A percentile compares a stretch with the other conserved stretches of the same genome.
phyloP scores from a whole-genome alignment of 2,888 invertebrate species.

The Lithosia quadra region DNA sequence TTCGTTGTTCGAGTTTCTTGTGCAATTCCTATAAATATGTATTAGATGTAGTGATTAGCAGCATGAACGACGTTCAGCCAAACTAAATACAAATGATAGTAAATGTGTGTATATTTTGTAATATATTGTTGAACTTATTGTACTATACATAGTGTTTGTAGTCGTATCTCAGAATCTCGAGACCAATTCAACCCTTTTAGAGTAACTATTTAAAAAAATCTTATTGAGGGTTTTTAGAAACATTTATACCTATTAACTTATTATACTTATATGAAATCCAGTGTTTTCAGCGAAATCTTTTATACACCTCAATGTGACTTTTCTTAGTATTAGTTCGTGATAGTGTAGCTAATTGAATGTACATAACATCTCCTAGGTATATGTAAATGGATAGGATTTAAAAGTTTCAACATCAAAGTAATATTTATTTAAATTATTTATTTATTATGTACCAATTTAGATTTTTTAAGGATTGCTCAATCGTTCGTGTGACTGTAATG shows the following conservation, averaged over 20 bases:
- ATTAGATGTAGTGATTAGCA: slow-evolving; percentile 38
- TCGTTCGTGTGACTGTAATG: slow-evolving; percentile 65
- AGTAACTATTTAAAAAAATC: slow-evolving; percentile 71
- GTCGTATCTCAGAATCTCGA: slow-evolving; percentile 80
- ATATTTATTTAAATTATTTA: slow-evolving; percentile 56
- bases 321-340: slow-evolving; percentile 73
- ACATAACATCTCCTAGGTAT: slow-evolving; percentile 47
- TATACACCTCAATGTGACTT: slow-evolving; percentile 80
- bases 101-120: slow-evolving; percentile 81
- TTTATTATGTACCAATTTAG: slow-evolving; percentile 63
- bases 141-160: slow-evolving; percentile 75
- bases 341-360: slow-evolving; percentile 69
- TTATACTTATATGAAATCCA: slow-evolving; percentile 77
- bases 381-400: slow-evolving; percentile 58
- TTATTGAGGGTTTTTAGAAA: slow-evolving; percentile 81
- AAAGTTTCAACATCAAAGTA: slow-evolving; percentile 48
- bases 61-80: slow-evolving; percentile 53
- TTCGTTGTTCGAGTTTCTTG: slow-evolving; percentile 28
- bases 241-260: slow-evolving; percentile 72
- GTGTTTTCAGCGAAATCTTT: slow-evolving; percentile 78
- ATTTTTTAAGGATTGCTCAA: slow-evolving; percentile 78
- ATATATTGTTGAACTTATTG: slow-evolving; percentile 75
- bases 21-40: slow-evolving; percentile 36
- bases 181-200: slow-evolving; percentile 83
- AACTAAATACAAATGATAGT: slow-evolving; percentile 52